Evolutionary conservation across 2,888 invertebrate species (phyloP).

Genomic region (Drosophila seclusa): DNA sequence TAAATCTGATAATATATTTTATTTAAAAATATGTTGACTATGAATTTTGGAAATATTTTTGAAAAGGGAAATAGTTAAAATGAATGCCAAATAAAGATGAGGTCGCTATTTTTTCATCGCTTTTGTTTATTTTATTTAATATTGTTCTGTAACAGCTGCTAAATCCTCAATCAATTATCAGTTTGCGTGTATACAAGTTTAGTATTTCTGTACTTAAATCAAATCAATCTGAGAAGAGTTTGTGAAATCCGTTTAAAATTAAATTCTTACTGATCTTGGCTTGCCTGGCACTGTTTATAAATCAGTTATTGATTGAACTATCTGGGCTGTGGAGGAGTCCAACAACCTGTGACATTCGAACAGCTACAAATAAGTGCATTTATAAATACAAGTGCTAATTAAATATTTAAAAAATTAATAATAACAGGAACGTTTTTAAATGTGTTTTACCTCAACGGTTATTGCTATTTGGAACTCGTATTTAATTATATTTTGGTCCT

Average conservation of each 20-base stretch:
- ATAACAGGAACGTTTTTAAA: not conserved
- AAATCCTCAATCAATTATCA: not conserved
- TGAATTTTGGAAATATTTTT: not conserved
- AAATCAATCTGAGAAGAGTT: slow-evolving; percentile 7
- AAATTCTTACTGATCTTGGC: slow-evolving; percentile 28
- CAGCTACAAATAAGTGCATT: not conserved
- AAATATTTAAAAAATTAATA: not conserved
- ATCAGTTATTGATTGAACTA: not conserved
- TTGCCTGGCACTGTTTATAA: slow-evolving; percentile 14
- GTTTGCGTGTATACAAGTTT: slow-evolving; percentile 3
- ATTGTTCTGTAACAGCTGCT: slow-evolving; percentile 10
- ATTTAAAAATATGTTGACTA: too few species aligned
- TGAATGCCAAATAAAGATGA: not conserved
- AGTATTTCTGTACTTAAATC: not conserved
- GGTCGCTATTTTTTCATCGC: not conserved
- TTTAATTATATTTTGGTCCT: not conserved
- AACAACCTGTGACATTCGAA: not conserved
- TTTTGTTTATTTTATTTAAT: not conserved
- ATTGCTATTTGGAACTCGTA: not conserved
- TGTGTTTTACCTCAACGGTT: not conserved
- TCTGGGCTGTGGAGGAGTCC: slow-evolving; percentile 14
- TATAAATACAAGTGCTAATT: not conserved
- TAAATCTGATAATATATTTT: too few species aligned
- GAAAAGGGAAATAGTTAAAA: not conserved
- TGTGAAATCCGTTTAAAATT: slow-evolving; percentile 15